Evolutionary conservation across 1,140 invertebrate species (phyloP), one percentile per base, ranked within the genome.

Genomic region (Drosophila fuyamai): DNA sequence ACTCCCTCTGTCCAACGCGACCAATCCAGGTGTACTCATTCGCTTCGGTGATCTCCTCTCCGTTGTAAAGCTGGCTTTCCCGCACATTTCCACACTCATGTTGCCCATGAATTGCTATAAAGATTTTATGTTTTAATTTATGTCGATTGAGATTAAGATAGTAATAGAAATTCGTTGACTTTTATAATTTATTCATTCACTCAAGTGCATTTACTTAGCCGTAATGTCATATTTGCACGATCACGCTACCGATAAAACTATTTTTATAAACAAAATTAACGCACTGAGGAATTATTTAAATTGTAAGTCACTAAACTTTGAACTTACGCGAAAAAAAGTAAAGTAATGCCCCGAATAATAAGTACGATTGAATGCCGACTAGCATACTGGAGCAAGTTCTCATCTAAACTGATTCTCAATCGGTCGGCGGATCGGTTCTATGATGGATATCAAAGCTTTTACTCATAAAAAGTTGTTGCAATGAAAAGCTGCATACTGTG

Each of bases 1-100:
- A 16, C 1, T 44, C 41, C 0, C 40, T 35, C 10, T 51, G 41
- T 13, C 53, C n/a, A 14, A 58, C 32, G 12, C 46, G 44, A 13
- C 68, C 68, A 14, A 72, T n/a, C 68, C 68, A 72, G 10, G 68
- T 29, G 32, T 50, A 51, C 40, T 72, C 68, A 27, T 72, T 35
- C 4, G 40, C n/a, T 4, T 10, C 38, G 1, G 54, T 50, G 8
- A 43, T 5, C 7, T 14, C 5, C 18, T 51, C 5, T 2, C 6
- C 4, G n/a, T 66, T 72, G 13, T 65, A 53, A 7, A 72, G 36
- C 3, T 66, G 53, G 8, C 8, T 2, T 43, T 66, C 53, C 2
- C 54, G 27, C 8, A 66, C 29, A 12, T 51, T 44, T 9, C 68
- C 68, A n/a, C 68, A 72, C 9, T 62, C n/a, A 10, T 55, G 14